Base-by-base conservation (phyloP, 2,888 invertebrate genomes). In the Melipona beecheii region DNA sequence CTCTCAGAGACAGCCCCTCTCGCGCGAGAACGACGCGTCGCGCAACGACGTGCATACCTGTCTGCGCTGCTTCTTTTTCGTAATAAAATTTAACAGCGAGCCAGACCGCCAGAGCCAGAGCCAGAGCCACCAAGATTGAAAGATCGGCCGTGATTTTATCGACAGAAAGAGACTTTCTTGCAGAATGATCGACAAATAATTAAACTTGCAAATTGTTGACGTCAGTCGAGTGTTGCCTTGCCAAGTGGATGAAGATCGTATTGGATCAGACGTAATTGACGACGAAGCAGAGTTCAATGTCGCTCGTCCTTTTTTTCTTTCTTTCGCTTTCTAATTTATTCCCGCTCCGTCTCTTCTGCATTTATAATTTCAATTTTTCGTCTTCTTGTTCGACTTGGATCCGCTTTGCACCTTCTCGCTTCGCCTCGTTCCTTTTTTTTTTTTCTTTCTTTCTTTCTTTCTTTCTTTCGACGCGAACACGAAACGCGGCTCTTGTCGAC, bases 401-500 rank as follows among this genome's bases (percentile, higher is more conserved):
- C 73, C 54, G 68, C 72, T 68, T 56, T 60, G 65, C 81, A 70
- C 68, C 72, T 75, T 75, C 52, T 69, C 65, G 65, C 62, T 58
- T 77, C 56, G n/a, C 58, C 58, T 78, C 79, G 75, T 70, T 58
- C 73, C 75, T 80, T 86, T 80, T 80, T 64, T 9, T 0, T 9
- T 9, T 43, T 43, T 43, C 80, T 86, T 80, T 80, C 60, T 9
- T 0, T 9, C 27, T 43, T 43, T 11, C 0, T 9, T 36, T 36
- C 9, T 31, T 31, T 31, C 31, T 31, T 80, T 68, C 78, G 75
- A 77, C 77, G 21, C 50, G 72, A 71, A 84, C 82, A 76, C 77
- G 81, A 71, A 77, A 83, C 73, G 65, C 78, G 66, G 81, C 79
- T 81, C 85, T 77, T 81, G 81, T 83, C 86, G 86, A 84, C 81